Evolutionary conservation across 2,797 vertebrate species (phyloP).

Genomic region (Sebastes cheni): DNA sequence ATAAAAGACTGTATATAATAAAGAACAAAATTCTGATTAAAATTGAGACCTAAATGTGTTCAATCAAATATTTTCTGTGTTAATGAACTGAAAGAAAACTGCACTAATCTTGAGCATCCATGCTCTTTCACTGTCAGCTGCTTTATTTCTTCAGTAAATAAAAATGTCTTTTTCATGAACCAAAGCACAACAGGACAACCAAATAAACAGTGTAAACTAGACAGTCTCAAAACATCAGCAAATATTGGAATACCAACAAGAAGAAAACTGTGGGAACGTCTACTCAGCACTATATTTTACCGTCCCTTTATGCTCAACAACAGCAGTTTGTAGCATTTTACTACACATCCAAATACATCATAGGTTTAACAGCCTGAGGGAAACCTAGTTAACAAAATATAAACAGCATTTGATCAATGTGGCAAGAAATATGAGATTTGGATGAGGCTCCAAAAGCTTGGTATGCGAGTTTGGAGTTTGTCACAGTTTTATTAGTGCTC

Average conservation of each 20-base stretch:
- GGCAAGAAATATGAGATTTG: not conserved
- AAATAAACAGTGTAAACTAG: not conserved
- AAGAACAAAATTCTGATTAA: conserved; percentile 3
- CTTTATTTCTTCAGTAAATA: not conserved
- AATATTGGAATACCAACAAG: not conserved
- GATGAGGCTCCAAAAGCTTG: not conserved
- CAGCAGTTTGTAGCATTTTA: not conserved
- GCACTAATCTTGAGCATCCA: not conserved
- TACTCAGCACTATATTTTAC: not conserved
- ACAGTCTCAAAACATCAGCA: not conserved
- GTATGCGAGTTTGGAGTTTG: not conserved
- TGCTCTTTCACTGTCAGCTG: not conserved
- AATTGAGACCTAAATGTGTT: conserved; percentile 43
- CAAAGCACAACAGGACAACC: not conserved
- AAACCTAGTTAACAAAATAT: not conserved
- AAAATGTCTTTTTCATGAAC: not conserved
- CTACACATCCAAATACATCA: not conserved
- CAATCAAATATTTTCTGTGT: conserved; percentile 51
- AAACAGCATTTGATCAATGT: not conserved
- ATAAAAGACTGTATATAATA: conserved; percentile 37
- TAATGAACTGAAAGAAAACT: conserved; percentile 18
- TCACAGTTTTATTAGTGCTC: not conserved
- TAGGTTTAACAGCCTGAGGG: not conserved
- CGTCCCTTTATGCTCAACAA: not conserved
- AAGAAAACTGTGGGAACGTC: not conserved